Conservation (phyloP, 2,113 vertebrate species). For the Esox niger region DNA sequence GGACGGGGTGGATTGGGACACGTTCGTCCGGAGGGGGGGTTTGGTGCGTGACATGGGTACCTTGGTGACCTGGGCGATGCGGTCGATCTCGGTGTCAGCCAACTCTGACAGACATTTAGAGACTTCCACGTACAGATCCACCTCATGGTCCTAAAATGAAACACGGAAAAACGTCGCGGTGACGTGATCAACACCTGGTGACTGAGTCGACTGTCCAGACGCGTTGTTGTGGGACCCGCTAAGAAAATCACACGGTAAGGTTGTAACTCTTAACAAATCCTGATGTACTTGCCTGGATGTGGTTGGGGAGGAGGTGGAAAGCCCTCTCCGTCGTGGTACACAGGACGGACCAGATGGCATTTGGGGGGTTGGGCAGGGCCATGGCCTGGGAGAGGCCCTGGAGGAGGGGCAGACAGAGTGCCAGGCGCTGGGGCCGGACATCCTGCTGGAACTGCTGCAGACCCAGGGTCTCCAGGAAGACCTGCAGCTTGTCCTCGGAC, state of each 20-base stretch:
- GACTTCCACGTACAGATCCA: constrained; percentile 76
- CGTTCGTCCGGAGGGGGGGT: background rate
- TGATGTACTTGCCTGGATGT: constrained; percentile 68
- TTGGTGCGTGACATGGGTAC: constrained; percentile 65
- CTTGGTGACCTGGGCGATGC: constrained; percentile 75
- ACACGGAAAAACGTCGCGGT: background rate
- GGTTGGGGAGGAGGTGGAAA: constrained; percentile 81
- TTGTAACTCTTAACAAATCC: background rate
- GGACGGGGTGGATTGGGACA: background rate
- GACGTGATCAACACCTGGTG: background rate
- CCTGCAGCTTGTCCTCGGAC: constrained; percentile 85
- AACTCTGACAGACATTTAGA: constrained; percentile 90
- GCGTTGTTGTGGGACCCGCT: no score
- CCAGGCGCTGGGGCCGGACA: constrained; percentile 31
- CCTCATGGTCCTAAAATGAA: constrained; percentile 72
- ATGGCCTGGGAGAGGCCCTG: constrained; percentile 83
- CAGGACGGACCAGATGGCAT: constrained; percentile 82
- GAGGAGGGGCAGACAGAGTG: constrained; percentile 74
- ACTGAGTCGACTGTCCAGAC: no score
- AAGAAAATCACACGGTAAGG: background rate
- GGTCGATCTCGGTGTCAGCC: constrained; percentile 77
- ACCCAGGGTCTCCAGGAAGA: constrained; percentile 77
- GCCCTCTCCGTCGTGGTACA: constrained; percentile 79
- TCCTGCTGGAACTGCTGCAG: constrained; percentile 75
- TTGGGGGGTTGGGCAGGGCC: constrained; percentile 81